phyloP scores from a whole-genome alignment of 2,888 invertebrate species.

The Pandemis cinnamomeana region DNA sequence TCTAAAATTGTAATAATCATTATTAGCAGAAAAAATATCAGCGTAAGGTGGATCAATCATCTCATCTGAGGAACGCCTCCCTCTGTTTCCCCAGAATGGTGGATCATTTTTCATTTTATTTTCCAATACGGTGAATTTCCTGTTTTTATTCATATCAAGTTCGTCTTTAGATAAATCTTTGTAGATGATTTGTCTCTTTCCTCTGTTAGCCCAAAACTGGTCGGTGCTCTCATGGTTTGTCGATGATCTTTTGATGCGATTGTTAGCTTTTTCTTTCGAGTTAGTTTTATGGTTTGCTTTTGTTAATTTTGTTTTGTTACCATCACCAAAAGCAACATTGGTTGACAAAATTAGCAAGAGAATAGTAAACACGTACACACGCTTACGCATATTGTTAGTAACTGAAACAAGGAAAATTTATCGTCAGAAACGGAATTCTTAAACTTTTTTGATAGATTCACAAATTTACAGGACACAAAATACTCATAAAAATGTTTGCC shows the following conservation, averaged over 20 bases:
- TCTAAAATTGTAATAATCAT: conserved; percentile 22
- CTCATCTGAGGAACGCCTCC: conserved; percentile 63
- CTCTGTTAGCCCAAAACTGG: conserved; percentile 62
- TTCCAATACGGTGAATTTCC: conserved; percentile 15
- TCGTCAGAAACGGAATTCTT: neutral
- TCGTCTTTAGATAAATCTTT: conserved; percentile 47
- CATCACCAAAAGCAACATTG: conserved; percentile 59
- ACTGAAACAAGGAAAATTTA: conserved; percentile 54
- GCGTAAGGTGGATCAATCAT: conserved; percentile 50
- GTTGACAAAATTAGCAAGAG: conserved; percentile 62
- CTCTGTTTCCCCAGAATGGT: conserved; percentile 76
- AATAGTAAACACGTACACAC: conserved; percentile 57
- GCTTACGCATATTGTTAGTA: conserved; percentile 64
- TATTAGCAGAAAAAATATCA: conserved; percentile 9
- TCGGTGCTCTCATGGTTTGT: conserved; percentile 55
- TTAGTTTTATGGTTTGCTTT: conserved; percentile 53
- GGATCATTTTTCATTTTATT: conserved; percentile 55
- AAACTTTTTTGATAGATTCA: neutral
- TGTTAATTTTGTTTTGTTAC: conserved; percentile 57
- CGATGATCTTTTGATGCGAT: conserved; percentile 65
- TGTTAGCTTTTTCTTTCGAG: conserved; percentile 54
- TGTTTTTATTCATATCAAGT: conserved; percentile 50
- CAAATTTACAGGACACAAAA: no score
- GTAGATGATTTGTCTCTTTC: conserved; percentile 55
- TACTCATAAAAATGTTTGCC: no score